Conservation (phyloP, 2,888 invertebrate species). For the Phrixothrix hirtus region DNA sequence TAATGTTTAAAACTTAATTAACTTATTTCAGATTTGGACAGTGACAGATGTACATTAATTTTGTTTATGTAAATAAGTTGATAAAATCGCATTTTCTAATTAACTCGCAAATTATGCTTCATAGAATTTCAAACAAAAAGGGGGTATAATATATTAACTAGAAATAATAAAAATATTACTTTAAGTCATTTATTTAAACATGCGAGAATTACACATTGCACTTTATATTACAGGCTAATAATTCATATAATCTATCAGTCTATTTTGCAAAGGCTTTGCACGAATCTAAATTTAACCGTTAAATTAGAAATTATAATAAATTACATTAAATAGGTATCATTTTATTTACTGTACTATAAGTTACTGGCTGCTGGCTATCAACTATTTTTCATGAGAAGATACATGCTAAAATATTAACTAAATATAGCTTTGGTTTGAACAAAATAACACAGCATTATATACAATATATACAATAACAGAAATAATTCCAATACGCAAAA, state of each 20-base stretch:
- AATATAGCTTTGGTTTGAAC: slow-evolving; percentile 17
- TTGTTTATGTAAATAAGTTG: no score
- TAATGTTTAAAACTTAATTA: no score
- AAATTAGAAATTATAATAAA: slow-evolving; percentile 16
- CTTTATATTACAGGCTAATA: slow-evolving; percentile 27
- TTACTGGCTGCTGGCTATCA: neutral
- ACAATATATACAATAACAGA: neutral
- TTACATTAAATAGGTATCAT: slow-evolving; percentile 12
- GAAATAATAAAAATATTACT: no score
- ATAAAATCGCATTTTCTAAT: no score
- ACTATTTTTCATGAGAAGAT: neutral
- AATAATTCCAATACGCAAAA: neutral
- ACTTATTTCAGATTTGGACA: no score
- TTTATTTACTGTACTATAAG: neutral
- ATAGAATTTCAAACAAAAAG: no score
- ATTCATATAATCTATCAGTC: slow-evolving; percentile 32
- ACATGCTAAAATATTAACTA: neutral
- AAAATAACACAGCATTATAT: neutral
- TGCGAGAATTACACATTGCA: slow-evolving; percentile 28
- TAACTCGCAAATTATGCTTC: no score
- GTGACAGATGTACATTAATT: no score
- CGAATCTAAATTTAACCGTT: slow-evolving; percentile 9
- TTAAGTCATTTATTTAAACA: no score
- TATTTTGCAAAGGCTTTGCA: slow-evolving; percentile 20
- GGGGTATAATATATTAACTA: no score